Evolutionary conservation across 2,113 vertebrate species (phyloP), one percentile per base, ranked within the genome.

Genomic region (Peromyscus californicus): DNA sequence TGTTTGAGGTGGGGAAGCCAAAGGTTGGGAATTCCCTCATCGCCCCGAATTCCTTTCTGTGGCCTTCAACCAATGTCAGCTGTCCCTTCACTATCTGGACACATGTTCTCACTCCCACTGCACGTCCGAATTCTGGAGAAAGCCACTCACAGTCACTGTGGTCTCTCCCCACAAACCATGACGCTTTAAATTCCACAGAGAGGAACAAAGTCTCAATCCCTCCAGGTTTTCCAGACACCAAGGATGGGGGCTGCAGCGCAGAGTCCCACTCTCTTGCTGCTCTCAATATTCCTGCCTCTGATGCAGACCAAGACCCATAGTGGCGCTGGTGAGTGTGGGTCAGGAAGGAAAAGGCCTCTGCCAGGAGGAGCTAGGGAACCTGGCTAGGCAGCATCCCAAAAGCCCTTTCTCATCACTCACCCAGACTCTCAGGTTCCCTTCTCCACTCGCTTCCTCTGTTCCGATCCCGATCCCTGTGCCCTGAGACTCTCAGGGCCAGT

Each of bases 281-380:
- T 70, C 11, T 22, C 65, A 7, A 21, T 31, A 17, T 15, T 45
- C 17, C 84, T n/a, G 31, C 6, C 65, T 24, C 29, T 87, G 63
- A 22, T 5, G 19, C 42, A 48, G 31, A 51, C 42, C 1, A 0
- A 54, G 45, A 36, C 9, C 31, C 19, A 33, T 16, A 45, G 22
- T 24, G 13, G 7, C 11, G 9, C 79, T 31, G 24, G 63, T 88
- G 33, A 88, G 85, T 87, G 6, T 19, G n/a, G 19, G 12, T 86
- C 29, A 11, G 31, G 8, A 48, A 61, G 61, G 2, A 33, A 67
- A 21, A 0, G 15, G 42, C 10, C 16, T 87, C 45, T 4, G 16
- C 9, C 0, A 0, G 63, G 31, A 48, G 39, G 10, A 69, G 31
- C 3, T 0, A 36, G 31, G 17, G 2, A 0, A 0, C 33, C 33